Conservation (phyloP, 1,140 invertebrate genomes). For the Orussus abietinus region DNA sequence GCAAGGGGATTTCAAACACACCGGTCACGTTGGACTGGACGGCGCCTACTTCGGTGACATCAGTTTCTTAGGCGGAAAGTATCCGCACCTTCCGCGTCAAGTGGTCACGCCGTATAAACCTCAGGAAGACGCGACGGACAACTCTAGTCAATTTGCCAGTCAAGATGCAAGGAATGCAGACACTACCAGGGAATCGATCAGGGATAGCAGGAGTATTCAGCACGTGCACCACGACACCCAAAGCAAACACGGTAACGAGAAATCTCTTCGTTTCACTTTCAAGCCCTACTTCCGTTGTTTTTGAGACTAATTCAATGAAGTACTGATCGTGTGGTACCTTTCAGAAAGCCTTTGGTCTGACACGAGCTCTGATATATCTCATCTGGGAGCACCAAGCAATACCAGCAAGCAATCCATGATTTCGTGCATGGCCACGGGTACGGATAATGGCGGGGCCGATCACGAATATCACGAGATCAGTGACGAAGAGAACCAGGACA, state of each 20-base stretch:
- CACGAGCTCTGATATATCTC: constrained; percentile 40
- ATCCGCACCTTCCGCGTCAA: constrained; percentile 76
- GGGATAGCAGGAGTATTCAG: constrained; percentile 31
- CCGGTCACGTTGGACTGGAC: constrained; percentile 92
- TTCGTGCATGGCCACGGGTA: constrained; percentile 30
- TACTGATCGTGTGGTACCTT: constrained; percentile 10
- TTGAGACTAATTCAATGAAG: too few species aligned
- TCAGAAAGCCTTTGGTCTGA: constrained; percentile 46
- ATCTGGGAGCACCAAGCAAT: constrained; percentile 29
- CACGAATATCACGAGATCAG: constrained; percentile 93
- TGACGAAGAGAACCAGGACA: constrained; percentile 71
- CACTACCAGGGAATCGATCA: constrained; percentile 39
- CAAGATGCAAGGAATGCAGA: constrained; percentile 49
- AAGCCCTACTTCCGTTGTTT: too few species aligned
- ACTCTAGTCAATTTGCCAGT: constrained; percentile 46
- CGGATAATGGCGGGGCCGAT: constrained; percentile 47
- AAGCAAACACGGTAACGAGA: constrained; percentile 44
- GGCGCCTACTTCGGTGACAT: constrained; percentile 96
- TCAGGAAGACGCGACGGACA: constrained; percentile 64
- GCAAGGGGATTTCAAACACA: constrained; percentile 95
- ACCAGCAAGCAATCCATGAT: constrained; percentile 30
- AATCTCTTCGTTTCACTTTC: too few species aligned
- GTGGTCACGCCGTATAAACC: constrained; percentile 85
- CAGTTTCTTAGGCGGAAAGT: constrained; percentile 76
- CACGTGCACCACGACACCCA: constrained; percentile 33